phyloP scores from a whole-genome alignment of 2,888 invertebrate species.

The Agrenia bidenticulata region DNA sequence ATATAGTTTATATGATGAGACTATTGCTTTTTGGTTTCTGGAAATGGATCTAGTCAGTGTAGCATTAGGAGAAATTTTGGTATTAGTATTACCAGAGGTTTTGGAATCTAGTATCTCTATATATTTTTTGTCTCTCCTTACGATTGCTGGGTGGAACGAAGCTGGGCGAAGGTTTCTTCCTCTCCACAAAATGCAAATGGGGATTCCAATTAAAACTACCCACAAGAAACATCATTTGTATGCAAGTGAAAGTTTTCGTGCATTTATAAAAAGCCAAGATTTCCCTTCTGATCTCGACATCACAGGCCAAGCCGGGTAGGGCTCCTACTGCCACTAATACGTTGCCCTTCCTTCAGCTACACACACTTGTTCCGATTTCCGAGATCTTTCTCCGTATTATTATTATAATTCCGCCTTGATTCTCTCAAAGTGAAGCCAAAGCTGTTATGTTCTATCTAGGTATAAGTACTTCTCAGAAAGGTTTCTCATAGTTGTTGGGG shows the following conservation, averaged over 20 bases:
- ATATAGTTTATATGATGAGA: background rate
- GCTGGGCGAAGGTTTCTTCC: background rate
- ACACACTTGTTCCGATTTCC: conserved; percentile 15
- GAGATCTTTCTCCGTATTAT: conserved; percentile 9
- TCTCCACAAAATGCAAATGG: conserved; percentile 44
- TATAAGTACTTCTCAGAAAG: no score
- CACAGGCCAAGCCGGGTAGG: conserved; percentile 21
- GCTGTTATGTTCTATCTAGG: no score
- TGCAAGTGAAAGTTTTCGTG: conserved; percentile 51
- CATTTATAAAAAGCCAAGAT: conserved; percentile 51
- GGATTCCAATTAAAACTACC: conserved; percentile 51
- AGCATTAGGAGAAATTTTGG: no score
- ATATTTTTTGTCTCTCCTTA: no score
- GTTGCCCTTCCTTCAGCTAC: conserved; percentile 31
- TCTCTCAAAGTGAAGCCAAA: no score
- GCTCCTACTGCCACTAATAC: background rate
- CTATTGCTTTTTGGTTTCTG: background rate
- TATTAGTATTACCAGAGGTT: no score
- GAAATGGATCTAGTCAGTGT: no score
- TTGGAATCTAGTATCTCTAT: no score
- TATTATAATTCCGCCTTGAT: no score
- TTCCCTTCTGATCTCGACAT: conserved; percentile 47
- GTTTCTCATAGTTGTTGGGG: no score
- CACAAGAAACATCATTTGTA: conserved; percentile 52
- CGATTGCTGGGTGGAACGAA: no score